Evolutionary conservation across 2,113 vertebrate species (phyloP).

Genomic region (Corythoichthys haematopterus): DNA sequence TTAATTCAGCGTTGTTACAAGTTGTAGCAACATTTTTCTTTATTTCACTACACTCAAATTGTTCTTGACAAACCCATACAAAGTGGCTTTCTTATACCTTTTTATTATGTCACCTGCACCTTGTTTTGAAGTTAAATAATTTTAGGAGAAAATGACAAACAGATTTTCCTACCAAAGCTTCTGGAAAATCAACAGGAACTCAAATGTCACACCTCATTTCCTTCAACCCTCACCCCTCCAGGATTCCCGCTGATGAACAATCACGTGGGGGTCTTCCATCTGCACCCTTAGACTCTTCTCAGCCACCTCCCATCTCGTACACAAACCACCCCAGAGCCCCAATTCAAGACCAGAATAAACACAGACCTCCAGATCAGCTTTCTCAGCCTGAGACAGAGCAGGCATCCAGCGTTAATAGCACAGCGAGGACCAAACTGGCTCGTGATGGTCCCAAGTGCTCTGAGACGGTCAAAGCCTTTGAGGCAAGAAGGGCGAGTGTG

Average conservation of each 20-base stretch:
- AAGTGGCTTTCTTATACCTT: neutral
- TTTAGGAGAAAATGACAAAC: constrained; percentile 24
- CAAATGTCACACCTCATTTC: constrained; percentile 62
- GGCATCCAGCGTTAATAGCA: constrained; percentile 27
- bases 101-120: constrained; percentile 10
- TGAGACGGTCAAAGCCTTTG: constrained; percentile 84
- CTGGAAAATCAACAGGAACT: constrained; percentile 25
- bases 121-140: neutral
- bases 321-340: constrained; percentile 26
- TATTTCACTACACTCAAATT: constrained; percentile 7
- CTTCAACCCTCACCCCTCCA: constrained; percentile 61
- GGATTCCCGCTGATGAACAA: constrained; percentile 54
- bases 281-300: constrained; percentile 29
- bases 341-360: constrained; percentile 27
- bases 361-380: constrained; percentile 16
- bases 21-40: neutral
- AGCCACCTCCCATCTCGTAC: constrained; percentile 22
- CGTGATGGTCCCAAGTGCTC: constrained; percentile 80
- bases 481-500: constrained; percentile 78
- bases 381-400: constrained; percentile 16
- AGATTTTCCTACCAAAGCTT: constrained; percentile 19
- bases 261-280: constrained; percentile 27
- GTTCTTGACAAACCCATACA: neutral
- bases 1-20: constrained; percentile 24
- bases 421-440: constrained; percentile 72